Evolutionary conservation across 2,797 vertebrate species (phyloP), one percentile per base, ranked within the genome.

Genomic region (Phylloscopus collybita): DNA sequence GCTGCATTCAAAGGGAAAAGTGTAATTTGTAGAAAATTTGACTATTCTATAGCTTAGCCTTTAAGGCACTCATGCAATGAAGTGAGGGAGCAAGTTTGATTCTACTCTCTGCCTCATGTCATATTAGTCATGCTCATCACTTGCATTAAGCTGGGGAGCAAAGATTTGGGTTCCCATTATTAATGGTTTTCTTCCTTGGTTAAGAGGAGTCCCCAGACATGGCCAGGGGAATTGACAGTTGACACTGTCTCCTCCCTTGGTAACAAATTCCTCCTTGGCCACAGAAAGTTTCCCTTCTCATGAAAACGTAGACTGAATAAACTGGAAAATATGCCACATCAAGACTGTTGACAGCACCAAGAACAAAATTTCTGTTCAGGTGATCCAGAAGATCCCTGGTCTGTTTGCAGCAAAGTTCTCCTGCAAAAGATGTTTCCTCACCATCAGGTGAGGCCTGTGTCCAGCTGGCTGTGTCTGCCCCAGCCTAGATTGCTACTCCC

Each of bases 1-100:
- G 45, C 51, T 61, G 25, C 78, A 49, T 61, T 50, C 2, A 3
- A 64, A 75, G 20, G 27, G 38, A 86, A 64, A 86, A 15, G 4
- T 49, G 9, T 54, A 26, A 81, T 20, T 45, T 50, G 17, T n/a
- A 90, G 93, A 79, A 74, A 92, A 84, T 57, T 38, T 30, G 32
- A 10, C 57, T 72, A 4, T 51, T 16, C n/a, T 49, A 10, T 47
- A 78, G 30, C 34, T 80, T 65, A 78, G 34, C 30, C 27, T 40
- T 78, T 86, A 67, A 75, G 70, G 29, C 0, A 0, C 6, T 56
- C 21, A 7, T 1, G 1, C 51, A 16, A 87, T 74, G 40, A 50
- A 74, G 18, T 53, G 42, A 59, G 20, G 75, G 29, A 50, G 12
- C 16, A 36, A 40, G 38, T 65, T 32, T 84, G 54, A 86, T 36